Base-by-base conservation (phyloP, 2,888 invertebrate species). In the Cactoblastis cactorum region DNA sequence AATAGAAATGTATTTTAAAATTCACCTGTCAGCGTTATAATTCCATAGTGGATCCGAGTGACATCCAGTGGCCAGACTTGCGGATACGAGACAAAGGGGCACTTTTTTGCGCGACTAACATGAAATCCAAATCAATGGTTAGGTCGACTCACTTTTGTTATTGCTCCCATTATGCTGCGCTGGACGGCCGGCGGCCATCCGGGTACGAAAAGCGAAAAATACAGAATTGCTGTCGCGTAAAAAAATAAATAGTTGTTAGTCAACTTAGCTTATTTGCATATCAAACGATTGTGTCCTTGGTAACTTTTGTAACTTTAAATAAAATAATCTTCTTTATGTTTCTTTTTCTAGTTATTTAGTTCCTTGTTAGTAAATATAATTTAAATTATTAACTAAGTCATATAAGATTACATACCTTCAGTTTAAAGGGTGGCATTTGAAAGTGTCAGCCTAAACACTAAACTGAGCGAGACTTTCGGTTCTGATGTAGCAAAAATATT, bases 81-180 rank as follows among this genome's bases (percentile, higher is more conserved):
- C 71, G 75, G 77, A 80, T 74, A 72, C 71, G 71, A 71, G 71
- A 73, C 72, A 85, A 82, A 88, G 85, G 81, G 70, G 80, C 69
- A 65, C 66, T 81, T 83, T 83, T 86, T 84, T 79, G 70, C 62
- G 62, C 65, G 66, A 69, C 74, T 74, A 69, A 77, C 80, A 72
- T 74, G 71, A 78, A 86, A 83, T 80, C 80, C 79, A 83, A 88
- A 88, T 88, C 88, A 87, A 87, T 87, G 88, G 88, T 85, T 76
- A 83, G 81, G 72, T 66, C 77, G 69, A 74, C 77, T 83, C 80
- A 85, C 84, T 86, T 87, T 84, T 87, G 81, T 85, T 83, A 83
- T 83, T 79, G 80, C 79, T 71, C 68, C 83, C 69, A 82, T 83
- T 83, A 83, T 80, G 73, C 75, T 72, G 73, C 74, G 72, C 74